Percentiles rank a stretch among this genome's conserved stretches.
phyloP scores from a whole-genome alignment of 2,797 vertebrate species.

The Pipistrellus nathusii region DNA sequence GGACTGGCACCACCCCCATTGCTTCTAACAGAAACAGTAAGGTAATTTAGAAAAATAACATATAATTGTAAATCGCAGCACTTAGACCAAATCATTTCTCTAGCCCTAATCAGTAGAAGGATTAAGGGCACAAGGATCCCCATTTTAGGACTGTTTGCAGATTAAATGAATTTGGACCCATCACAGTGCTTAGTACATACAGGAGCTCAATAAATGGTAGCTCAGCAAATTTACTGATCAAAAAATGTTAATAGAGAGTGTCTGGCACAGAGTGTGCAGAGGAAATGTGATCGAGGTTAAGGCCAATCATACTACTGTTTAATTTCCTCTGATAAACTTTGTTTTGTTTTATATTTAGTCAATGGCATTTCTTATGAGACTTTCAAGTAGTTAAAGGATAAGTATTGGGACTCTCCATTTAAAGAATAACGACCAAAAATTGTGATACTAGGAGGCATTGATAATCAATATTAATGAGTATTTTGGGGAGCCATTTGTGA shows the following conservation, averaged over 20 bases:
- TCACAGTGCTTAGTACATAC: not conserved
- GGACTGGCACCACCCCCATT: not conserved
- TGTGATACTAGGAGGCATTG: not conserved
- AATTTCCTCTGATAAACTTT: not conserved
- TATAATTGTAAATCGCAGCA: not conserved
- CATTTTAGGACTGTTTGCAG: not conserved
- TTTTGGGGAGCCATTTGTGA: conserved; percentile 17
- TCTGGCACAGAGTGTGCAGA: not conserved
- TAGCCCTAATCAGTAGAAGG: not conserved
- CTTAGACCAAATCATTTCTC: not conserved
- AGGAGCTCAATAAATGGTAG: not conserved
- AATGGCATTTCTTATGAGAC: not conserved
- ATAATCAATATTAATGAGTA: conserved; percentile 18
- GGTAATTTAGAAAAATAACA: conserved; percentile 22
- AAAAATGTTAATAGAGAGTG: not conserved
- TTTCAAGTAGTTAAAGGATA: not conserved
- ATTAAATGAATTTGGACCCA: not conserved
- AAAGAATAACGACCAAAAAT: conserved; percentile 20
- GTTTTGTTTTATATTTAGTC: not conserved
- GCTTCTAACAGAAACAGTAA: not conserved
- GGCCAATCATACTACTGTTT: not conserved
- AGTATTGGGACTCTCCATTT: not conserved
- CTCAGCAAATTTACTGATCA: not conserved
- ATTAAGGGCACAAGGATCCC: not conserved
- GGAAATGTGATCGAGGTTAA: not conserved